Percentiles rank a stretch among this genome's conserved stretches.
phyloP scores from a whole-genome alignment of 2,113 vertebrate genomes.

The Chaetops frenatus region DNA sequence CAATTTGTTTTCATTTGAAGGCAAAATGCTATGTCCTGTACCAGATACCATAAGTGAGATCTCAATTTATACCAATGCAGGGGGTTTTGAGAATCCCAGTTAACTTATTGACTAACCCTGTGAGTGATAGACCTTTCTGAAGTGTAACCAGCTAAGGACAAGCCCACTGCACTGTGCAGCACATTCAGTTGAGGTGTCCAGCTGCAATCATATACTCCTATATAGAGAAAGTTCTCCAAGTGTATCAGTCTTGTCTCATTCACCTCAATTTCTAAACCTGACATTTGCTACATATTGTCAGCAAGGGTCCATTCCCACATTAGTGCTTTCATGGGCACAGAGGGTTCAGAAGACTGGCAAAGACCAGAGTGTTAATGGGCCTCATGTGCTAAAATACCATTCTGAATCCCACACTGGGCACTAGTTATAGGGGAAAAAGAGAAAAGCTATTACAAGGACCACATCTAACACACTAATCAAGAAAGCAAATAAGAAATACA shows the following conservation, averaged over 20 bases:
- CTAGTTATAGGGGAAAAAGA: neutral
- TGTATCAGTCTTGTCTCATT: neutral
- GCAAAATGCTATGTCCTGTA: neutral
- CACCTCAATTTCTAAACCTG: neutral
- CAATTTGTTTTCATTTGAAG: neutral
- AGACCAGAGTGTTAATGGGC: neutral
- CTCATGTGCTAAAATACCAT: neutral
- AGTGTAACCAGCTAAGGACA: neutral
- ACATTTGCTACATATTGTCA: neutral
- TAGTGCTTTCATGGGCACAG: rapidly evolving
- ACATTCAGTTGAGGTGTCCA: neutral
- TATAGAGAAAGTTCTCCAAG: neutral
- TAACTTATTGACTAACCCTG: neutral
- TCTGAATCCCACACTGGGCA: neutral
- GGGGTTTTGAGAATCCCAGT: neutral
- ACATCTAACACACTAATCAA: neutral
- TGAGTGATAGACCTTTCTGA: neutral
- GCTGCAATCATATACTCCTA: neutral
- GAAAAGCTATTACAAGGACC: neutral
- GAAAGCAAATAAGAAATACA: neutral
- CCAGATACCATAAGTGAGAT: neutral
- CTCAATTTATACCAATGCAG: neutral
- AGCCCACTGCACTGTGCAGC: neutral
- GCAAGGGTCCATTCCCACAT: neutral
- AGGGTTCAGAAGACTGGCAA: neutral